Base-by-base conservation (phyloP, 2,797 vertebrate species). In the Pteropus rufus region DNA sequence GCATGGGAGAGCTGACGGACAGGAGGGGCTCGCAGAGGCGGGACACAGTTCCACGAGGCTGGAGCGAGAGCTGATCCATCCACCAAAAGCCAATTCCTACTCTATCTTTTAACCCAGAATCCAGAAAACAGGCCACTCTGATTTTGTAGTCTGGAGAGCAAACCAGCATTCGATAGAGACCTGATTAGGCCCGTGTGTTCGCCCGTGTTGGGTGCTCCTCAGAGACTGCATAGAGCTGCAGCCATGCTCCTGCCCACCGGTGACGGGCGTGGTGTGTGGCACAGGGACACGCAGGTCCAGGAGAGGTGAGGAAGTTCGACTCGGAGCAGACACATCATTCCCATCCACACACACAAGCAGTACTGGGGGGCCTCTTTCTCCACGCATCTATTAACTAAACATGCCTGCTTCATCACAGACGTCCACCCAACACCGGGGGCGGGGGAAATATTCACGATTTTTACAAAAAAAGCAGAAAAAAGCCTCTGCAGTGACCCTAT, bases 261-360 rank as follows among this genome's bases (percentile, higher is more conserved):
- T 21, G 19, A n/a, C 19, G 58, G 26, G 24, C 10, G 11, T 10
- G 26, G 58, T 7, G 24, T 31, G 60, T 14, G 44, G 39, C 62
- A 8, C 6, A 9, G 4, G 11, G 69, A 15, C 26, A 5, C 69
- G 21, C 7, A 1, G 75, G 34, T 34, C 62, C 75, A 8, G 34
- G 67, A 12, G 15, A 76, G 36, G 36, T 0, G 29, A 81, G n/a
- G n/a, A n/a, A 11, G 69, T 2, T 31, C 10, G n/a, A 5, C 41
- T 34, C 15, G 1, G 16, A 62, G 24, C 16, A 19, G 54, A 67
- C 69, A 15, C 0, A 0, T 34, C 19, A 16, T 14, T 26, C 46
- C 46, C 16, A 29, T 5, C 29, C 24, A 52, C 24, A 62, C 24
- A 3, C 3, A 2, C 0, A 7, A 2, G 36, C 7, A 11, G 6